phyloP scores from a whole-genome alignment of 2,113 vertebrate genomes.

The Ctenodactylus gundi region DNA sequence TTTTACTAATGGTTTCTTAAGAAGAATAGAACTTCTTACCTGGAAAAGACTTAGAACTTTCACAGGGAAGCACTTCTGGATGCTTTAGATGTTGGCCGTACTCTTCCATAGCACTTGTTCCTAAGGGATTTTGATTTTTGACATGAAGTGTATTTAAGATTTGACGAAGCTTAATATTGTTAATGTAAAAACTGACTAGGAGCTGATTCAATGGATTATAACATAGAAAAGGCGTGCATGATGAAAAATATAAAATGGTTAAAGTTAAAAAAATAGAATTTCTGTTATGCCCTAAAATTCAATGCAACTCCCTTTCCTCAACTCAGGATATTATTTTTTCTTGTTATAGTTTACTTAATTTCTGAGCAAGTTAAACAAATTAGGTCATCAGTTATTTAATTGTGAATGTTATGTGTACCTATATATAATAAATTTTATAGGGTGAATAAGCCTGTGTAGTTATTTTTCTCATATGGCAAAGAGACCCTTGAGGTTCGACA shows the following conservation, averaged over 20 bases:
- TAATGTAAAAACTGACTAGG: conserved; percentile 7
- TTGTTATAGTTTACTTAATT: conserved; percentile 32
- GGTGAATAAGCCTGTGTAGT: neutral
- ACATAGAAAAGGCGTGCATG: neutral
- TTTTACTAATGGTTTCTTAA: neutral
- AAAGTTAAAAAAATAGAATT: neutral
- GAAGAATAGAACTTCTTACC: neutral
- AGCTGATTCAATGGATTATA: neutral
- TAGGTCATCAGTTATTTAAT: neutral
- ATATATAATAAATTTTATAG: too few relatives aligned
- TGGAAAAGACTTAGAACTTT: neutral
- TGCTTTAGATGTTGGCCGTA: neutral
- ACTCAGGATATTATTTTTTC: neutral
- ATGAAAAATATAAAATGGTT: neutral
- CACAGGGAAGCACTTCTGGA: neutral
- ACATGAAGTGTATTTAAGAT: neutral
- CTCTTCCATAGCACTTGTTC: neutral
- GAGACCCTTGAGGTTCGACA: neutral
- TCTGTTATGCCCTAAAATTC: neutral
- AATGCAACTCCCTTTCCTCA: neutral
- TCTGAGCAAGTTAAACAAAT: conserved; percentile 16
- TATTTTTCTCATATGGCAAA: neutral
- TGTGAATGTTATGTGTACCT: neutral
- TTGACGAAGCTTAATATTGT: neutral
- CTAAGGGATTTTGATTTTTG: neutral